Evolutionary conservation across 2,888 invertebrate species (phyloP), one percentile per base, ranked within the genome.

Genomic region (Zaprionus obscuricornis): DNA sequence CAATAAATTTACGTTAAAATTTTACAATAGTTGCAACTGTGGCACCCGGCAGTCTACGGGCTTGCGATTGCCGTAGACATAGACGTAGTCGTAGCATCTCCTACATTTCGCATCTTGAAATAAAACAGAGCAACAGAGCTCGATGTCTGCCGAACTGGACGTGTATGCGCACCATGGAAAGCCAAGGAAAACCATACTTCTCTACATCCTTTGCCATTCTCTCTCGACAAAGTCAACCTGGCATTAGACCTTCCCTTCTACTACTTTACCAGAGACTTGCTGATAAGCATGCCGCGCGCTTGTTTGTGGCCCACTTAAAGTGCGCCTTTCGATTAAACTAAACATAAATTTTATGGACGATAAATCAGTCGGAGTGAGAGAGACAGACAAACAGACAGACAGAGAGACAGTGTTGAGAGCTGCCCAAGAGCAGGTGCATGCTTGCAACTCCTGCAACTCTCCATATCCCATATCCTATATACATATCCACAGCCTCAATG

Each of bases 311-410:
- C 37, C 63, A 69, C 69, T 47, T 63, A 27, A 66, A 47, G 47
- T 82, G 71, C 85, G 66, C 64, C 68, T 78, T 85, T 85, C 86
- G 85, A 78, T 79, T 85, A 85, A 85, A 85, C 86, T 79, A 85
- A 79, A 83, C 85, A 79, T 79, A 85, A 83, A 79, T 79, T 79
- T 79, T 67, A 79, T 75, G 75, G 81, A 68, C 86, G 56, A 79
- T 79, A 85, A 79, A 79, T 79, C 84, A 79, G 84, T 63, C 64
- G 58, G 52, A 67, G 62, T 66, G 52, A 67, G 37, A 49, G 51
- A n/a, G n/a, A n/a, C n/a, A n/a, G n/a, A n/a, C n/a, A n/a, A n/a
- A n/a, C n/a, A n/a, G n/a, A n/a, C n/a, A 39, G 39, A 45, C 11
- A 39, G 18, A 22, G 26, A 17, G 58, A 34, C 31, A 47, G 64